Evolutionary conservation across 2,797 vertebrate species (phyloP), one percentile per base, ranked within the genome.

Genomic region (Setipinna tenuifilis): DNA sequence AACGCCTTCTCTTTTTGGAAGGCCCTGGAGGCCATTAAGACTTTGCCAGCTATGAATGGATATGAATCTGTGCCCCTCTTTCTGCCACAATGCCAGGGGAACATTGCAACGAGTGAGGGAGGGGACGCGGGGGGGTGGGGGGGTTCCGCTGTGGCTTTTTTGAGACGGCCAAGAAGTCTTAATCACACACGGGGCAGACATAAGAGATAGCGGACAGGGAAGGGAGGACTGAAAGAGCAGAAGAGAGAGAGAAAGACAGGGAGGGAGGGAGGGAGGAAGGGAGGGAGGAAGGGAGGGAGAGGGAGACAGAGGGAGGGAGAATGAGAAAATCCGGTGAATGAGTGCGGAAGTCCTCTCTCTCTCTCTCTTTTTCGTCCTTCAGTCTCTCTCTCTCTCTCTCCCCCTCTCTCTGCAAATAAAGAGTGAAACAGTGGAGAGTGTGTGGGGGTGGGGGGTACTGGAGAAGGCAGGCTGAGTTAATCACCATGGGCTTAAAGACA

Each of bases 21-120:
- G 93, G 91, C 88, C 71, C 71, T 92, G 92, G 93, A 95, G 95
- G 94, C 95, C 94, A 96, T 96, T 96, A 96, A 94, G 95, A 95
- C 94, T 95, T 95, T 94, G 91, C 88, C 93, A 96, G 95, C 96
- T 96, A 96, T 95, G 95, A 96, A 96, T 96, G 95, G 95, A 95
- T 96, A 96, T 96, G 95, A 96, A 95, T 95, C 94, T 95, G 93
- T 96, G 92, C 91, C 90, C 90, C 90, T 92, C 93, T 93, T 90
- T 87, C 89, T 84, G 85, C 82, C 91, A 93, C 93, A 95, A 94
- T 89, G 91, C 87, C 91, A 92, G 82, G 44, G 91, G 90, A 93
- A 88, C 90, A 89, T 90, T 84, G 88, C 91, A 85, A 83, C 90
- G 85, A 89, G 92, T 90, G 88, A 92, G 92, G 82, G 23, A 23